Evolutionary conservation across 2,113 vertebrate species (phyloP), one percentile per base, ranked within the genome.

Genomic region (Etheostoma cragini): DNA sequence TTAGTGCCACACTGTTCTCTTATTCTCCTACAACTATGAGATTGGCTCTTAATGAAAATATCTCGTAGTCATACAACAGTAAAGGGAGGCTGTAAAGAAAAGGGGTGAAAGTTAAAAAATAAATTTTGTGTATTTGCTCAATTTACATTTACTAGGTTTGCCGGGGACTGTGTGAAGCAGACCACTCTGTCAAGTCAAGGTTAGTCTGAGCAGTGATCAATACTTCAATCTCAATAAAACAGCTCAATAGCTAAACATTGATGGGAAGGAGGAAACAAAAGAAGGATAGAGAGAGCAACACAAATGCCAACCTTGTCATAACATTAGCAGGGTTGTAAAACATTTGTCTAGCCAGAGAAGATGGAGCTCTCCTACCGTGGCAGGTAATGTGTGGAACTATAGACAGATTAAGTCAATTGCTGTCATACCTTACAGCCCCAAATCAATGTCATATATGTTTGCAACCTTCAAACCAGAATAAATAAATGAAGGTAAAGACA

Each of bases 211-310:
- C 89, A 95, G 96, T 97, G 96, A 98, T 98, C 97, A 97, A 98
- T 98, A 98, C 93, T 95, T 97, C 96, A 93, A 97, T 97, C 97
- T 97, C 96, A 96, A 98, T 97, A 97, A 97, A 97, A 95, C 93
- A 95, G 96, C 96, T 96, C 95, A 96, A 96, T 95, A 95, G 96
- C 90, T 92, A 93, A 91, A 93, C 85, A 96, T 96, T 95, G 94
- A 93, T 88, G 85, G 76, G 26, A 72, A 56, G 45, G 12, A 49
- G 49, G 69, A 85, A 80, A 58, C 58, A 86, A 68, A 84, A 87
- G 74, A 79, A 72, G 66, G 76, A 88, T 80, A 86, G 66, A 83
- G 83, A 78, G 58, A 78, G 61, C 72, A 22, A 95, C 94, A 95
- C 95, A 96, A 90, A 92, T 89, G 87, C 94, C 95, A 92, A 80